Base-by-base conservation (phyloP, 2,113 vertebrate genomes). In the Platichthys stellatus region DNA sequence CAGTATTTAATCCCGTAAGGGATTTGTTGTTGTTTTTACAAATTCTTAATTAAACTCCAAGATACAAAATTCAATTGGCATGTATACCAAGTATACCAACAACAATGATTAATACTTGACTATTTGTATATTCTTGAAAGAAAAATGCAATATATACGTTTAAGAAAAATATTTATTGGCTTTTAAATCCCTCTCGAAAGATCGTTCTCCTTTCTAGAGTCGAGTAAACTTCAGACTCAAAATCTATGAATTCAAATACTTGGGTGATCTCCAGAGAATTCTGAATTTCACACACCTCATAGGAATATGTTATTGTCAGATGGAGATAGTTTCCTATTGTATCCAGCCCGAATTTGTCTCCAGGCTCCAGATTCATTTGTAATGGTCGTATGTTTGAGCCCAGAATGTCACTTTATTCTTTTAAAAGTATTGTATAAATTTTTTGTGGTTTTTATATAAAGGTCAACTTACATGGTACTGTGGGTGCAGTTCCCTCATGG, bases 381-480 rank as follows among this genome's bases (percentile, higher is more conserved):
- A 6, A 51, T 18, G 15, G 45, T 17, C 12, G 12, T 17, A 17
- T 38, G 35, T 38, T 38, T 38, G 35, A 38, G 35, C 35, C 35
- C 35, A 38, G 35, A 38, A 43, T 13, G 40, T 43, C 40, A 12
- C 40, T 43, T 51, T 7, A 18, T 51, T 51, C 47, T 20, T 51
- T 13, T 47, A 47, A 47, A 3, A n/a, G 51, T n/a, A 18, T 20
- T n/a, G 17, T 53, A 53, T 53, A 5, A 0, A 53, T 20, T 53
- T 53, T n/a, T 53, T 18, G 51, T n/a, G 51, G 51, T 53, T 86
- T 92, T 85, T 31, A 8, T 72, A 82, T 72, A 82, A 84, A 88
- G 83, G 83, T 89, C 79, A 78, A 43, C 35, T 20, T 45, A 66
- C 31, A 65, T 76, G 61, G 67, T 68, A 21, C 2, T 54, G 49